phyloP scores from a whole-genome alignment of 2,797 vertebrate genomes.

The Malacoraja senta region DNA sequence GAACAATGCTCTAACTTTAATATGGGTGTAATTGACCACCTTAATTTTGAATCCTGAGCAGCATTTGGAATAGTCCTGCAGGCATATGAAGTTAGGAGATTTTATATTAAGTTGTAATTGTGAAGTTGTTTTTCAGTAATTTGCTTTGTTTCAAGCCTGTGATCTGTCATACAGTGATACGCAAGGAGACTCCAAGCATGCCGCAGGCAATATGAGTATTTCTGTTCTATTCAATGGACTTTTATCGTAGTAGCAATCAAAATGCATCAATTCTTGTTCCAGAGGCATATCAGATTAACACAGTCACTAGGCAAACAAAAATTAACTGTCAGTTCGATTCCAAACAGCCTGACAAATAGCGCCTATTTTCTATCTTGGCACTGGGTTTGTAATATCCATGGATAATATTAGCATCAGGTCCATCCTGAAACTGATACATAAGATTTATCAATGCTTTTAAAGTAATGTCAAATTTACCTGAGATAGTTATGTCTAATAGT shows the following conservation, averaged over 20 bases:
- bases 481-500: not conserved
- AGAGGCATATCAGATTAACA: constrained; percentile 30
- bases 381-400: not conserved
- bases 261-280: constrained; percentile 16
- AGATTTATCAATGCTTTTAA: not conserved
- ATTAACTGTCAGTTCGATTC: not conserved
- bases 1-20: not conserved
- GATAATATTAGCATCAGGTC: not conserved
- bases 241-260: constrained; percentile 15
- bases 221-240: not conserved
- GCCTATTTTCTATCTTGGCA: not conserved
- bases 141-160: constrained; percentile 29
- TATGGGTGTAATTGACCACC: not conserved
- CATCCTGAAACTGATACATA: not conserved
- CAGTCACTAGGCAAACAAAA: not conserved
- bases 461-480: not conserved
- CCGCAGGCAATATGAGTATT: constrained; percentile 22
- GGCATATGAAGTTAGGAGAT: constrained; percentile 6
- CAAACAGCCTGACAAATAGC: too few relatives aligned
- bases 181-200: not conserved
- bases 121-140: constrained; percentile 14
- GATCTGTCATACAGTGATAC: not conserved
- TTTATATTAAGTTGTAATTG: constrained; percentile 34
- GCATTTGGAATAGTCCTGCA: constrained; percentile 8
- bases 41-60: not conserved